Evolutionary conservation across 2,113 vertebrate species (phyloP), one percentile per base, ranked within the genome.

Genomic region (Tychaedon coryphoeus): DNA sequence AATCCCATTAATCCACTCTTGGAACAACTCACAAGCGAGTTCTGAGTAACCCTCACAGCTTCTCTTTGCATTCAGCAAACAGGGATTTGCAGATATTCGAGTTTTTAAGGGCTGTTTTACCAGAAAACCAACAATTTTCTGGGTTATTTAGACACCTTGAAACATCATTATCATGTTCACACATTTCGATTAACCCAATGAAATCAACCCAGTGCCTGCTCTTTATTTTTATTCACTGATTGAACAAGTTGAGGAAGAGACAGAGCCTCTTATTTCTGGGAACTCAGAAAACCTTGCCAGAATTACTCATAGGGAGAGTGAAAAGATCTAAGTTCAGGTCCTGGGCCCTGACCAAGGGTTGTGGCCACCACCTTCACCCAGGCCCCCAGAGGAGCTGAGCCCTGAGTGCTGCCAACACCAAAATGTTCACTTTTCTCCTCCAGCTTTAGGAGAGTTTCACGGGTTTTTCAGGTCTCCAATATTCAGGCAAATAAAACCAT

Each of bases 401-500:
- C 45, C 75, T 54, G 24, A 54, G 28, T 5, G 5, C 50, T 62
- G 85, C 58, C 60, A 66, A 6, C 15, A 3, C 2, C 33, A 3
- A 78, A 58, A 65, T 12, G 28, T 69, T 47, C 20, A 24, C 24
- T 91, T 53, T 10, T 19, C 45, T 61, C 3, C 42, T 83, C 71
- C 48, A 65, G 1, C 20, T 54, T 69, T 0, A 45, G 24, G 3
- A 40, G 71, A 48, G n/a, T 40, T 74, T 36, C 38, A 38, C 61
- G 45, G 28, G 4, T 5, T 53, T 60, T 78, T 80, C 12, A 65
- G 54, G 34, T 58, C 20, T 62, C 29, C 22, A 26, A 33, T 2
- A 29, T 6, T 24, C 8, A 31, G 58, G n/a, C 24, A 65, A 65
- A 76, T 12, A 36, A 73, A 76, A 1, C 3, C 19, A 22, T 0